Evolutionary conservation across 2,797 vertebrate genomes (phyloP).

Genomic region (Decapterus maruadsi): DNA sequence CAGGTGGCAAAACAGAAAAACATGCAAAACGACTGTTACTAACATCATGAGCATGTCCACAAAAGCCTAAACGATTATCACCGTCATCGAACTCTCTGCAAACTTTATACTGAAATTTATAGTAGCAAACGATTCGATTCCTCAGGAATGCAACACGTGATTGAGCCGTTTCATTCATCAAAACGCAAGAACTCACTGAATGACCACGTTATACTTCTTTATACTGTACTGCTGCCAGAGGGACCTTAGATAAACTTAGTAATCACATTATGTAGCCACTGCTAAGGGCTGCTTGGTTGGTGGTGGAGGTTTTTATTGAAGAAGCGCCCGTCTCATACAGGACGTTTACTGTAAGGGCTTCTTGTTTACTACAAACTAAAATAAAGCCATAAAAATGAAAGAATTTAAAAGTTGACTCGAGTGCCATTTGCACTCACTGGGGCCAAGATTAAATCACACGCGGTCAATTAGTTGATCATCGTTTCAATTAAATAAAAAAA

Average conservation of each 20-base stretch:
- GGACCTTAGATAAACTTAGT: conserved; percentile 44
- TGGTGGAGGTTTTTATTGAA: background rate
- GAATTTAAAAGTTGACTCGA: conserved; percentile 19
- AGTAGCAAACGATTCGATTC: conserved; percentile 63
- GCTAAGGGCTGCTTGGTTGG: conserved; percentile 6
- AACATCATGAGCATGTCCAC: background rate
- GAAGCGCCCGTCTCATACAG: conserved; percentile 6
- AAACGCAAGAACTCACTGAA: conserved; percentile 33
- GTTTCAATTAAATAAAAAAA: conserved; percentile 35
- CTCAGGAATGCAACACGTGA: conserved; percentile 71
- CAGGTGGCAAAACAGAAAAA: conserved; percentile 56
- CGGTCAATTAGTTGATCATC: conserved; percentile 25
- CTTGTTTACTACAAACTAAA: conserved; percentile 49
- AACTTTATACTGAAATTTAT: conserved; percentile 39
- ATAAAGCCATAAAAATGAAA: conserved; percentile 66
- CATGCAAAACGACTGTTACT: conserved; percentile 64
- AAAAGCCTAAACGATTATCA: conserved; percentile 17
- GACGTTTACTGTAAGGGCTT: conserved; percentile 60
- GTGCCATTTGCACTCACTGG: conserved; percentile 26
- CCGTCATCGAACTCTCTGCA: conserved; percentile 20
- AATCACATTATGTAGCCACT: conserved; percentile 58
- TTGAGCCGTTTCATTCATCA: conserved; percentile 51
- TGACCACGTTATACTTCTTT: conserved; percentile 31
- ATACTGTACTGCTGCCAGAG: conserved; percentile 39
- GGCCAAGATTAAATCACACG: conserved; percentile 32